Conservation (phyloP, 2,113 vertebrate species). For the Synchiropus splendidus region DNA sequence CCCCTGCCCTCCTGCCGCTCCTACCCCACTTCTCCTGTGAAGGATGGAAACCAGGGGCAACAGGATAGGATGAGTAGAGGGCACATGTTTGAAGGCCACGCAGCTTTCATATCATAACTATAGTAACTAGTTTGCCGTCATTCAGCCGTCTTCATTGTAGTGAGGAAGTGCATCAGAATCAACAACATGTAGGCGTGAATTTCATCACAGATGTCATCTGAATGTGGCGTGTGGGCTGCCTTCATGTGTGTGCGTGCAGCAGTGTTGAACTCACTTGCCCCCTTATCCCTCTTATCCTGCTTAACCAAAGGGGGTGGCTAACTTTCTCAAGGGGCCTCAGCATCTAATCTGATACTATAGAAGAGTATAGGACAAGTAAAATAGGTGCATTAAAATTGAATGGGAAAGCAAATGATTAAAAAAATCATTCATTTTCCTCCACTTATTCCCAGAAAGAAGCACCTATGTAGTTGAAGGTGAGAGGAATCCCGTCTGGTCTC, state of each 20-base stretch:
- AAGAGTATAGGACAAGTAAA: no score
- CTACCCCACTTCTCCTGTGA: constrained; percentile 18
- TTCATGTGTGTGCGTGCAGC: constrained; percentile 34
- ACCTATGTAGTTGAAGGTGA: no score
- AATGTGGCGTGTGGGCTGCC: constrained; percentile 19
- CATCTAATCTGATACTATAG: no score
- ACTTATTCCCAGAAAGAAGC: no score
- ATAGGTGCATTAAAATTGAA: no score
- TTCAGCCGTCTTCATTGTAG: background rate
- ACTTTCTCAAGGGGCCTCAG: background rate
- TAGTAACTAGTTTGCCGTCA: background rate
- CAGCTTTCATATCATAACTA: constrained; percentile 30
- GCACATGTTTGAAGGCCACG: constrained; percentile 26
- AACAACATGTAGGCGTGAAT: background rate
- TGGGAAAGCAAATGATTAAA: no score
- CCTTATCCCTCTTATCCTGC: constrained; percentile 22
- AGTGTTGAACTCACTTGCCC: constrained; percentile 38
- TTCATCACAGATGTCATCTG: no score
- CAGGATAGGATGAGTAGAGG: constrained; percentile 34
- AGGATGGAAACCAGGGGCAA: constrained; percentile 43
- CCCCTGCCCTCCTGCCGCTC: constrained; percentile 28
- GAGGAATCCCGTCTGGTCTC: no score
- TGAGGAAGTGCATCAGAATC: background rate
- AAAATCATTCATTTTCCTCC: no score
- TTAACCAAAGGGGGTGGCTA: no score